Base-by-base conservation (phyloP, 2,888 invertebrate species). In the Andrena fulva region DNA sequence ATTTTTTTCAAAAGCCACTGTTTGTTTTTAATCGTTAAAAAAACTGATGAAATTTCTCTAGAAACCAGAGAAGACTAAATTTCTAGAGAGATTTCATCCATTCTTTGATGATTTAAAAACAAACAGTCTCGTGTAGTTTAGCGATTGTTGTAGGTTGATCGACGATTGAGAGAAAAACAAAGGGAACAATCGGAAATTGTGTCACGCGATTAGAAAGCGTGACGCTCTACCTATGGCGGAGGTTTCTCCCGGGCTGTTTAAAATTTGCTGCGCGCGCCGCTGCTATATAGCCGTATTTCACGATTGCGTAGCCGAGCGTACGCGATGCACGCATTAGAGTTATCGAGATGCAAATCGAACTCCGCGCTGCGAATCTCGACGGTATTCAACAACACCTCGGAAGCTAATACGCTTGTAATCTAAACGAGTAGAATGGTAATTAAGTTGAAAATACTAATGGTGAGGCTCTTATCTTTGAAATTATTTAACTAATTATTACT, bases 161-260 rank as follows among this genome's bases (percentile, higher is more conserved):
- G 33, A 35, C 24, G 24, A 16, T 6, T 16, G 12, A 52, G 3
- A 56, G 27, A 12, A 59, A 42, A 42, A 8, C 5, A 20, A 31
- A 42, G 3, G 31, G n/a, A 42, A n/a, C 10, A 10, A 31, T 72
- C 10, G 48, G 54, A 54, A 77, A 59, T 77, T 59, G 54, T 64
- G 56, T 64, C 69, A 54, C 27, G 12, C 50, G 8, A 42, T 59
- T 70, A 64, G 79, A 77, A 77, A 77, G 79, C 69, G 29, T 42
- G 24, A 27, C 29, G 7, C 56, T 67, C 63, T 69, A 50, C 48
- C 69, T 77, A 64, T 52, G 59, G 63, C 16, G 33, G 56, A 33
- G 69, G 24, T 68, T 52, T 79, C 74, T 62, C 71, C 56, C 50
- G 69, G 48, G 70, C 69, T 79, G 50, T 77, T 70, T 77, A 66